These are phyloP conservation scores for Carduelis carduelis DNA, from an alignment of 2,797 vertebrate genomes.

Conservation along the genomic window DNA sequence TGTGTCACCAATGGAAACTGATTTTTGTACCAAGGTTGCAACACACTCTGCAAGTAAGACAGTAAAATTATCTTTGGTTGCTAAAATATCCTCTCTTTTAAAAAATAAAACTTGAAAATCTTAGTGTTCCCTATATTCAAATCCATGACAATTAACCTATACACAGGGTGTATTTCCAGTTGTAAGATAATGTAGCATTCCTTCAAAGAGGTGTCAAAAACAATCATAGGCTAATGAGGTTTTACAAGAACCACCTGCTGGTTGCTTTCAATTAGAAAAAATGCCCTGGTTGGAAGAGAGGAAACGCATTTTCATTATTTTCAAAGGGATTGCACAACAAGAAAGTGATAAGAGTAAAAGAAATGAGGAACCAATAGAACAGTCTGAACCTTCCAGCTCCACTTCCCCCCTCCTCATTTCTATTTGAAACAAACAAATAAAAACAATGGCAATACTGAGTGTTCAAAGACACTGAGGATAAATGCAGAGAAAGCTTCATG, in stretches of 20 bases:
- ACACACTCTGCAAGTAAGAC: background rate
- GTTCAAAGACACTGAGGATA: background rate
- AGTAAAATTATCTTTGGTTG: background rate
- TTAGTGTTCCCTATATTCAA: background rate
- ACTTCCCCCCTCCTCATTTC: background rate
- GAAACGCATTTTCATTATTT: constrained; percentile 13
- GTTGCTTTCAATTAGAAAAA: constrained; percentile 53
- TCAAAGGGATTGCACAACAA: background rate
- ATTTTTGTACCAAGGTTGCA: background rate
- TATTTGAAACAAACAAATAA: background rate
- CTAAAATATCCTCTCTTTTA: background rate
- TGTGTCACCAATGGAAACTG: background rate
- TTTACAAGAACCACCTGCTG: constrained; percentile 28
- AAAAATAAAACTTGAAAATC: background rate
- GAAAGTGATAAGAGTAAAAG: background rate
- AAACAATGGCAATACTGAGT: background rate
- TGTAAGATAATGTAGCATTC: background rate
- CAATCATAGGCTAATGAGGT: constrained; percentile 36
- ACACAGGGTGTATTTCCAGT: background rate
- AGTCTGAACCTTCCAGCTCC: background rate
- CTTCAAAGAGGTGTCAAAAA: constrained; percentile 45
- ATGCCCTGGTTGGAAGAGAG: background rate
- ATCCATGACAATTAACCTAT: constrained; percentile 1
- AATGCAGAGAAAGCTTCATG: background rate
- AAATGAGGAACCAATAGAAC: background rate